Conservation (phyloP, 2,113 vertebrate species). For the Poecilia latipinna region DNA sequence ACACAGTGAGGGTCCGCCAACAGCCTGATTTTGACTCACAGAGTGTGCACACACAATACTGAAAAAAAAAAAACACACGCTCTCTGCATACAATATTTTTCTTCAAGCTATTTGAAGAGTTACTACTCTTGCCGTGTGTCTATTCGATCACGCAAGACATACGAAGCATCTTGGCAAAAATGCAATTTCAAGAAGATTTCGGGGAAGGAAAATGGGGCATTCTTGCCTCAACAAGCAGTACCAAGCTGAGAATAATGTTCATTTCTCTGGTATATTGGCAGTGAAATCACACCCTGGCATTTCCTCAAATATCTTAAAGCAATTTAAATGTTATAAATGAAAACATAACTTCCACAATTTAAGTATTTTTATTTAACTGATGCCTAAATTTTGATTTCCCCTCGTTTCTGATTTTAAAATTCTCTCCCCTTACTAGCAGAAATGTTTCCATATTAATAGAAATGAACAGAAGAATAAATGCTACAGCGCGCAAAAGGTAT, state of each 20-base stretch:
- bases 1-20: conserved; percentile 67
- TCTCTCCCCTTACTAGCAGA: too few species aligned
- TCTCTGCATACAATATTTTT: conserved; percentile 21
- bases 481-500: too few species aligned
- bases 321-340: not conserved
- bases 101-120: conserved; percentile 42
- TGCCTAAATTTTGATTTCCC: too few species aligned
- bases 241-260: conserved; percentile 31
- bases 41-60: conserved; percentile 28
- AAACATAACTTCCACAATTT: not conserved
- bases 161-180: conserved; percentile 36
- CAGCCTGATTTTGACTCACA: conserved; percentile 63
- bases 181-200: conserved; percentile 23
- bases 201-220: conserved; percentile 30
- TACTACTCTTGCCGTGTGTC: conserved; percentile 15
- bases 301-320: not conserved
- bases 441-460: too few species aligned
- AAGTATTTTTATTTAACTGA: not conserved
- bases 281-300: conserved; percentile 3
- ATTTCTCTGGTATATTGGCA: conserved; percentile 2
- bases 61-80: conserved; percentile 16
- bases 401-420: too few species aligned
- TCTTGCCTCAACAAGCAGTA: conserved; percentile 11
- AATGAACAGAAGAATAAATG: too few species aligned
- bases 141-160: conserved; percentile 41